Evolutionary conservation across 35 echinoderm and acorn worm species (phyloP).

Genomic region (Heliocidaris erythrogramma): DNA sequence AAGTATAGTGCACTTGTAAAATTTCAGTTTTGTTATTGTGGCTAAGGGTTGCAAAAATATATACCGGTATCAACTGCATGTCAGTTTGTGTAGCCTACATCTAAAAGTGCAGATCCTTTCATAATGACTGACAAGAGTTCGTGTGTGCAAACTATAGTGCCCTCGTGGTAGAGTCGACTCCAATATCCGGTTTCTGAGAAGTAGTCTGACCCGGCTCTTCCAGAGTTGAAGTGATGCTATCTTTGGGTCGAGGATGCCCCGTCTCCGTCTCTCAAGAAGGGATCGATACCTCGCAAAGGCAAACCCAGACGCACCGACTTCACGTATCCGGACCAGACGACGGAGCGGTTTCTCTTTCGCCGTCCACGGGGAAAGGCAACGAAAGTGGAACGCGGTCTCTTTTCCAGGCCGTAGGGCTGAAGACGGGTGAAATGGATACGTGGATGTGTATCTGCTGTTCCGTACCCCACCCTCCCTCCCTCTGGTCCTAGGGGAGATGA

Average conservation of each 20-base stretch:
- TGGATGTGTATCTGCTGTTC: background rate
- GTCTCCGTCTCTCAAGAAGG: background rate
- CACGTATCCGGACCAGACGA: background rate
- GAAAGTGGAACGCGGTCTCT: background rate
- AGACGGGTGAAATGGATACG: background rate
- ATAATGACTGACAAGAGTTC: background rate
- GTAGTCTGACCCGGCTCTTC: background rate
- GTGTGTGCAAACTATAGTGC: background rate
- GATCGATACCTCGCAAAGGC: background rate
- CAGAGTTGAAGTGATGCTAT: constrained; percentile 8
- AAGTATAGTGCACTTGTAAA: no score
- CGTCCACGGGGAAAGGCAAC: background rate
- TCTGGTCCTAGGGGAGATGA: no score
- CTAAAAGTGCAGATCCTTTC: background rate
- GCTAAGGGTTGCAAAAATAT: background rate
- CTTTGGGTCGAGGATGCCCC: background rate
- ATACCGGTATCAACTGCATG: background rate
- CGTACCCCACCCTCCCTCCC: background rate
- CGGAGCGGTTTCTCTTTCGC: background rate
- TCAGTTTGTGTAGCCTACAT: background rate
- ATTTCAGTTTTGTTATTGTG: background rate
- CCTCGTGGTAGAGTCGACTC: background rate
- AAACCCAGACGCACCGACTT: background rate
- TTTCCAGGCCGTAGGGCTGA: background rate
- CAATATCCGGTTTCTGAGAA: background rate